These are phyloP conservation scores for Morelia viridis DNA, from an alignment of 2,797 vertebrate species.

Conservation along the genomic window DNA sequence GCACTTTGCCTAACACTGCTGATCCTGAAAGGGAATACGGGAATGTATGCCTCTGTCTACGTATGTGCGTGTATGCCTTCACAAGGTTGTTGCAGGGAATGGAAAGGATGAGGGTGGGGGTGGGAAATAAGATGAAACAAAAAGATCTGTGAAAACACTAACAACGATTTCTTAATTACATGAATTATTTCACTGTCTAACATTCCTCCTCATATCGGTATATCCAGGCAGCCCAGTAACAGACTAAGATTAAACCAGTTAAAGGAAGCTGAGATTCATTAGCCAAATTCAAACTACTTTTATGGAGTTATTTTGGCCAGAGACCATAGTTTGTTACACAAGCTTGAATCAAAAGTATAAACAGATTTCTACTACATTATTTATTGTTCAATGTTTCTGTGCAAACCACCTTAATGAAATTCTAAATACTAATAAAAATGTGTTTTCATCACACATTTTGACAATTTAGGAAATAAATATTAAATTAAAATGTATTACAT, in stretches of 20 bases:
- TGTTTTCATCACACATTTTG: background rate
- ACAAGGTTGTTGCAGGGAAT: background rate
- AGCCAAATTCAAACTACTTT: background rate
- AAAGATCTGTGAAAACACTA: background rate
- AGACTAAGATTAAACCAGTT: background rate
- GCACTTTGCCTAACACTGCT: no score
- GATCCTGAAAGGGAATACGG: no score
- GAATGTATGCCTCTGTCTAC: background rate
- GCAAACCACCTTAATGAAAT: background rate
- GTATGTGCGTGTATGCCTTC: background rate
- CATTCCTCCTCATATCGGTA: background rate
- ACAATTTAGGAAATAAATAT: accelerated
- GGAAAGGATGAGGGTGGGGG: background rate
- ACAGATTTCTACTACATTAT: background rate
- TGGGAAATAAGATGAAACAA: background rate
- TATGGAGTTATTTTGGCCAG: background rate
- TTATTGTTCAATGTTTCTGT: background rate
- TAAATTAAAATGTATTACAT: background rate
- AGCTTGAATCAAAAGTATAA: background rate
- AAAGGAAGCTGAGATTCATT: background rate
- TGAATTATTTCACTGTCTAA: background rate
- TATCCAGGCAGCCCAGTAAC: background rate
- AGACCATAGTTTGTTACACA: background rate
- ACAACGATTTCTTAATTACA: background rate
- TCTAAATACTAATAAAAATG: background rate